These are phyloP conservation scores for Phylloscopus whistleri DNA, from an alignment of 2,113 vertebrate genomes.

Conservation along the genomic window DNA sequence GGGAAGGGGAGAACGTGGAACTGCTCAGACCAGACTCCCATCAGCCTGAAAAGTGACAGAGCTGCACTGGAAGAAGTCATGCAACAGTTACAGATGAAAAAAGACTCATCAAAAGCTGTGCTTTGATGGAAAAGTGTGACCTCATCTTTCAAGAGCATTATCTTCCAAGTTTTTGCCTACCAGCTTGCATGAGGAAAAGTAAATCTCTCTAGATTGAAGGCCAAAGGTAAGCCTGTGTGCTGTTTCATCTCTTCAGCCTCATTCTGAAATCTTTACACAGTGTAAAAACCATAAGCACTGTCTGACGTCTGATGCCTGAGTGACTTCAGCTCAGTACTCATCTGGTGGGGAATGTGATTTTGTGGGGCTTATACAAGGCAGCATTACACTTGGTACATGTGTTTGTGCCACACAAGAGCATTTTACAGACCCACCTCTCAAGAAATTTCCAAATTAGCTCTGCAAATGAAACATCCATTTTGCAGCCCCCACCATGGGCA, in stretches of 20 bases:
- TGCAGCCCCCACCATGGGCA: not conserved
- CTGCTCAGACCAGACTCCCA: not conserved
- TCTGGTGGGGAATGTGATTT: not conserved
- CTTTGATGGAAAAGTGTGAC: not conserved
- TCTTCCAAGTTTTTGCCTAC: not conserved
- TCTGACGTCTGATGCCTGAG: not conserved
- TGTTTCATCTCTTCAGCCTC: not conserved
- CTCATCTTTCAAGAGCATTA: not conserved
- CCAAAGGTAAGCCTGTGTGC: not conserved
- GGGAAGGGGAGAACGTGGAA: not conserved
- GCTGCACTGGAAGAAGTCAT: not conserved
- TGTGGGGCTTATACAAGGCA: not conserved
- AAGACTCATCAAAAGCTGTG: not conserved
- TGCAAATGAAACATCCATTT: not conserved
- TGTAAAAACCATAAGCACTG: not conserved
- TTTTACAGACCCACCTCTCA: not conserved
- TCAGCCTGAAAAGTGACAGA: not conserved
- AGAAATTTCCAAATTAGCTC: not conserved
- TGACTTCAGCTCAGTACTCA: not conserved
- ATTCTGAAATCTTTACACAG: not conserved
- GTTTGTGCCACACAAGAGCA: not conserved
- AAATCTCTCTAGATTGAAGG: not conserved
- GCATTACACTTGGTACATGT: not conserved
- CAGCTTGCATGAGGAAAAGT: not conserved
- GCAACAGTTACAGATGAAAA: not conserved